These are phyloP conservation scores for Papilio polytes DNA, from an alignment of 1,140 invertebrate genomes.

Conservation along the genomic window DNA sequence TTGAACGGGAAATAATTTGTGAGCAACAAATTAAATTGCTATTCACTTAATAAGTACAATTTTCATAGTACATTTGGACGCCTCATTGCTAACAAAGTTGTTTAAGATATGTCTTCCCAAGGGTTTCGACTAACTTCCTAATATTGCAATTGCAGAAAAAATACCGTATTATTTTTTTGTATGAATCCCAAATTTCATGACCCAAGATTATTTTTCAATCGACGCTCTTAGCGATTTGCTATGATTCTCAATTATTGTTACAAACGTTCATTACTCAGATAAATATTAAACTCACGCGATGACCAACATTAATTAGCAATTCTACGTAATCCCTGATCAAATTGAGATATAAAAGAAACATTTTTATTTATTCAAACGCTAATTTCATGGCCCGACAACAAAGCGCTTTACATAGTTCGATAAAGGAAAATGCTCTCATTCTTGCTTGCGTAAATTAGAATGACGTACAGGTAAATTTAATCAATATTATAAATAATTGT, in stretches of 20 bases:
- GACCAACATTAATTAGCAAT: not conserved
- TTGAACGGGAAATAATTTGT: not conserved
- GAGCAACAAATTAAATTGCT: not conserved
- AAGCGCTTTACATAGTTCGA: not conserved
- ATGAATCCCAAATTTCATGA: too few species aligned
- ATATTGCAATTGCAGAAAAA: too few species aligned
- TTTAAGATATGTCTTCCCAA: too few species aligned
- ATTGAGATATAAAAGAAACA: not conserved
- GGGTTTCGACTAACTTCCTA: too few species aligned
- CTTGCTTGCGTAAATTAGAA: constrained; percentile 5
- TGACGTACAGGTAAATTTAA: not conserved
- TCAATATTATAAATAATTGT: not conserved
- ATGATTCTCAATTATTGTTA: not conserved
- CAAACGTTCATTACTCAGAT: not conserved
- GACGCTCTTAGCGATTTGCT: too few species aligned
- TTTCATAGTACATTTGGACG: too few species aligned
- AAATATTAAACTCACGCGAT: not conserved
- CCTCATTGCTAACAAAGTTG: too few species aligned
- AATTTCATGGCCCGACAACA: not conserved
- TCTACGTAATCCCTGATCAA: not conserved
- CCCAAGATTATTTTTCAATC: too few species aligned
- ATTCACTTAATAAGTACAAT: not conserved
- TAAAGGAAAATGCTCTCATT: constrained; percentile 8
- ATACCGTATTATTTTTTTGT: too few species aligned
- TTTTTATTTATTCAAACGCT: not conserved